Percentiles rank a stretch among this genome's conserved stretches.
Conservation (phyloP, 2,113 vertebrate genomes). For the Neodon shergylaensis region DNA sequence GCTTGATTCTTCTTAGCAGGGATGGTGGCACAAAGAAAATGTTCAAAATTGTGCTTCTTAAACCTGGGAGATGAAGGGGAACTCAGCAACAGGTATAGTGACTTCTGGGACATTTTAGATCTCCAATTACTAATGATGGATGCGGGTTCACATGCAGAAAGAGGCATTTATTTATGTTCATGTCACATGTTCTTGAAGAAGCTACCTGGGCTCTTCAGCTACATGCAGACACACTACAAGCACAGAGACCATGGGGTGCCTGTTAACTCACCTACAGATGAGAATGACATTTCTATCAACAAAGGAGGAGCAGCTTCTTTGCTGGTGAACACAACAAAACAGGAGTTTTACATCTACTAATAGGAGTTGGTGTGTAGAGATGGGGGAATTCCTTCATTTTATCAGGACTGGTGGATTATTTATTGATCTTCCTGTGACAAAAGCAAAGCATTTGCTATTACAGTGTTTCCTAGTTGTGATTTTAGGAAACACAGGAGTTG, state of each 20-base stretch:
- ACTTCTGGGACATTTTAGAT: not conserved
- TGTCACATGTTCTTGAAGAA: not conserved
- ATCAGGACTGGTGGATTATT: not conserved
- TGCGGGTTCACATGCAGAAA: not conserved
- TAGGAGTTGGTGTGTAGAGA: not conserved
- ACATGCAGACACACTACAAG: not conserved
- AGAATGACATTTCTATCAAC: not conserved
- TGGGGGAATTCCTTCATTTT: not conserved
- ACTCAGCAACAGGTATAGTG: not conserved
- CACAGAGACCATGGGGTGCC: fast-evolving
- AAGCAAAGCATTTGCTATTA: not conserved
- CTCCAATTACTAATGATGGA: not conserved
- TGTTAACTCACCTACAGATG: not conserved
- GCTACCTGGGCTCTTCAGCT: not conserved
- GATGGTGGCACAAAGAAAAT: not conserved
- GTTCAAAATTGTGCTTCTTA: not conserved
- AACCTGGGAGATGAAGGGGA: not conserved
- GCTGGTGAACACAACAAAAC: not conserved
- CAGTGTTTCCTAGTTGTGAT: not conserved
- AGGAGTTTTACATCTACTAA: not conserved
- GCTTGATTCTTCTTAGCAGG: not conserved
- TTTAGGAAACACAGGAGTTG: conserved; percentile 19
- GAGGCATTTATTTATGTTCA: not conserved
- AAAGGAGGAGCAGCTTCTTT: not conserved
- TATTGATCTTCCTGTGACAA: conserved; percentile 2